These are phyloP conservation scores for Ailuropoda melanoleuca DNA, from an alignment of 2,113 vertebrate species.

Conservation along the genomic window DNA sequence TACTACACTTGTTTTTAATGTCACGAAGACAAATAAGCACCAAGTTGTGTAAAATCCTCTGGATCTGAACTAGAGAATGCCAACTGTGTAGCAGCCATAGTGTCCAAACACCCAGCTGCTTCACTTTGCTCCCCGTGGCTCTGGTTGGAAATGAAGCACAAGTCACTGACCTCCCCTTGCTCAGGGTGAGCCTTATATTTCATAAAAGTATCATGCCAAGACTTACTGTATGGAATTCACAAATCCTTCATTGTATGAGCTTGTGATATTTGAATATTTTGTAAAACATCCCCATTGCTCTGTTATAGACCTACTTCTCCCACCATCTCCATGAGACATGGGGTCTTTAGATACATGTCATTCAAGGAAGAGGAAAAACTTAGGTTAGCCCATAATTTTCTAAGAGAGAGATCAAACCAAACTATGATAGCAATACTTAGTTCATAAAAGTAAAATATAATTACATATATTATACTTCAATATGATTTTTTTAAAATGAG, in stretches of 20 bases:
- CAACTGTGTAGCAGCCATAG: accelerated
- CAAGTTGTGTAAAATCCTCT: neutral
- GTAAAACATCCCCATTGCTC: neutral
- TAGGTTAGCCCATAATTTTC: neutral
- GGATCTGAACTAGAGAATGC: neutral
- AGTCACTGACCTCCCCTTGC: neutral
- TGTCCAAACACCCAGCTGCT: neutral
- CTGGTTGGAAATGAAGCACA: neutral
- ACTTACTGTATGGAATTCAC: neutral
- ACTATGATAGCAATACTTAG: conserved; percentile 21
- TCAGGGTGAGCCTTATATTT: neutral
- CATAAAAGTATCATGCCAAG: neutral
- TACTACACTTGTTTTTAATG: neutral
- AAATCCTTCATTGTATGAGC: neutral
- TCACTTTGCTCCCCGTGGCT: neutral
- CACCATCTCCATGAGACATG: neutral
- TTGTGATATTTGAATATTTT: neutral
- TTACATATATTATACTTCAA: neutral
- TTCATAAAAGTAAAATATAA: conserved; percentile 13
- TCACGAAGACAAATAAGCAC: neutral
- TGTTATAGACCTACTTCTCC: neutral
- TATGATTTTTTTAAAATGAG: neutral
- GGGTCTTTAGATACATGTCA: neutral
- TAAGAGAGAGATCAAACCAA: neutral
- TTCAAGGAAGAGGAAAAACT: neutral